Conservation (phyloP, 2,888 invertebrate species). For the Uropetala carovei region DNA sequence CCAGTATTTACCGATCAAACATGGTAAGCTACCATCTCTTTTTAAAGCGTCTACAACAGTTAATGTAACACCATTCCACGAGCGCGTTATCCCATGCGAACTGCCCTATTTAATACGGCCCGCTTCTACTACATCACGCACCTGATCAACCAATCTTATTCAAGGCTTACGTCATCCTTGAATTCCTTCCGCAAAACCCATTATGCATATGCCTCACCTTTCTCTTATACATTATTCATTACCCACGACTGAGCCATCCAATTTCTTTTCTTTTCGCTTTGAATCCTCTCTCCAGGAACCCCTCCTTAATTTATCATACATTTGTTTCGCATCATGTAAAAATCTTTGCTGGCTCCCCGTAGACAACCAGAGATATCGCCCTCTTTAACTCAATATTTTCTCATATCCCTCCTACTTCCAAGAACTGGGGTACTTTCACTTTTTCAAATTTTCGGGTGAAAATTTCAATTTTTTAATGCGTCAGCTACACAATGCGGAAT, state of each 20-base stretch:
- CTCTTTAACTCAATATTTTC: conserved; percentile 16
- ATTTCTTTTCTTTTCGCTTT: conserved; percentile 7
- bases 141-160: conserved; percentile 35
- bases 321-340: conserved; percentile 29
- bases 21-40: no score
- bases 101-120: neutral
- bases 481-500: no score
- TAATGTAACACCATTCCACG: no score
- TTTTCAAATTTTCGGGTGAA: no score
- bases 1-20: no score
- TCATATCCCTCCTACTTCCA: no score
- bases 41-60: no score
- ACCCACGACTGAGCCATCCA: conserved; percentile 28
- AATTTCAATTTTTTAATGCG: no score
- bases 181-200: conserved; percentile 7
- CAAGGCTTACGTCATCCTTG: conserved; percentile 29
- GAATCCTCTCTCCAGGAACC: conserved; percentile 7
- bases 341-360: neutral
- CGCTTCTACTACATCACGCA: conserved; percentile 10
- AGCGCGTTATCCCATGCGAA: neutral
- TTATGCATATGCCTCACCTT: conserved; percentile 32
- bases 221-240: conserved; percentile 32
- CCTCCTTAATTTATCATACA: conserved; percentile 32
- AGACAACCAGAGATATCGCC: neutral
- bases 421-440: no score